Evolutionary conservation across 2,888 invertebrate species (phyloP).

Genomic region (Cacoxenus indagator): DNA sequence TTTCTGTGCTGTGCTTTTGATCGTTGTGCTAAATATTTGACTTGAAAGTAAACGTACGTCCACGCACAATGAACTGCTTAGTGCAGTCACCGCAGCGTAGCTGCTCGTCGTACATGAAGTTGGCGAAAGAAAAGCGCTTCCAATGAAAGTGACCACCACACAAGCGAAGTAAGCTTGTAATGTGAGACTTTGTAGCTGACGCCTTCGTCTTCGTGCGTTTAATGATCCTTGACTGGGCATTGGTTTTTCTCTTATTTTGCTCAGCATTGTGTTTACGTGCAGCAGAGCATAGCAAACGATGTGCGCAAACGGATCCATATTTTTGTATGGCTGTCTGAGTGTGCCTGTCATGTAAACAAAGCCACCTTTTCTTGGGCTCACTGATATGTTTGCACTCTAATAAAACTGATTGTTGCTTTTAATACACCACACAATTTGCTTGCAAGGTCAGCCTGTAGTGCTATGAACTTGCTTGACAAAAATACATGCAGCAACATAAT

Average conservation of each 20-base stretch:
- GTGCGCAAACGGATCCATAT: background rate
- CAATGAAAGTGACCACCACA: background rate
- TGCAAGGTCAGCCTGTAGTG: too few species aligned
- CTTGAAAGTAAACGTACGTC: too few species aligned
- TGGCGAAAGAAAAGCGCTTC: background rate
- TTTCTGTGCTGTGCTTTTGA: too few species aligned
- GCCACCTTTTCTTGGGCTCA: too few species aligned
- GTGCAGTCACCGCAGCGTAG: background rate
- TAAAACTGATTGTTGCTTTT: too few species aligned
- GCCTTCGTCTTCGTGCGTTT: slow-evolving; percentile 42
- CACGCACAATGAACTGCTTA: background rate
- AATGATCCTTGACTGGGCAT: slow-evolving; percentile 58
- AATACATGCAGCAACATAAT: too few species aligned
- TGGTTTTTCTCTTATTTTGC: background rate
- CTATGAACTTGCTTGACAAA: too few species aligned
- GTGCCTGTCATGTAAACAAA: too few species aligned
- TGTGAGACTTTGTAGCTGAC: background rate
- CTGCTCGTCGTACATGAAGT: background rate
- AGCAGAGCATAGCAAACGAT: background rate
- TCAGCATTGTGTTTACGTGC: background rate
- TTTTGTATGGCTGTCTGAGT: background rate
- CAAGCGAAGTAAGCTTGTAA: background rate
- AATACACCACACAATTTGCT: too few species aligned
- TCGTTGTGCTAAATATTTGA: too few species aligned
- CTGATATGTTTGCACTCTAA: too few species aligned